A percentile compares a stretch with the other conserved stretches of the same genome.
These are phyloP conservation scores for Drosophila sordidula DNA, from an alignment of 2,888 invertebrate genomes.

Conservation along the genomic window DNA sequence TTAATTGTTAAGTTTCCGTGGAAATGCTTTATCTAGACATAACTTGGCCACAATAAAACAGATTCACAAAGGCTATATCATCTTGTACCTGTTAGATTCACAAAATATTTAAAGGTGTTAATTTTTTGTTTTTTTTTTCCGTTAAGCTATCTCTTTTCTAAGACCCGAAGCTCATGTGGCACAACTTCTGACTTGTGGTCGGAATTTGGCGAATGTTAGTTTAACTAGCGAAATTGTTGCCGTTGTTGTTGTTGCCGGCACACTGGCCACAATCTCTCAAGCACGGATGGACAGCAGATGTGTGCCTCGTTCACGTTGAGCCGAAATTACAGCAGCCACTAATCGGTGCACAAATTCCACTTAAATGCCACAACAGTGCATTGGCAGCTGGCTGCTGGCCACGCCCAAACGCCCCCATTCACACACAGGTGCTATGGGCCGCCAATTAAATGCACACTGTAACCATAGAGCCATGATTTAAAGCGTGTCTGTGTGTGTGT, in stretches of 20 bases:
- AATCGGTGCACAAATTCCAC: conserved; percentile 70
- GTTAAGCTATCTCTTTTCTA: not conserved
- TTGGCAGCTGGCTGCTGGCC: conserved; percentile 41
- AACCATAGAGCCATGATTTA: conserved; percentile 37
- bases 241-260: conserved; percentile 7
- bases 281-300: conserved; percentile 53
- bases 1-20: no score
- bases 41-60: no score
- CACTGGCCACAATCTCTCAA: conserved; percentile 60
- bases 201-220: conserved; percentile 1
- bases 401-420: conserved; percentile 12
- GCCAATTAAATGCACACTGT: conserved; percentile 56
- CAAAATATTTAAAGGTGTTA: no score
- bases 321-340: conserved; percentile 60
- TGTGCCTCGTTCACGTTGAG: conserved; percentile 19
- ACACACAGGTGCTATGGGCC: conserved; percentile 25
- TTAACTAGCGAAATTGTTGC: conserved; percentile 51
- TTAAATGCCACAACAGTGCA: conserved; percentile 60
- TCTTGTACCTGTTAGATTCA: no score
- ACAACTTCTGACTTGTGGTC: not conserved
- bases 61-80: no score
- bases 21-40: no score
- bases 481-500: conserved; percentile 29
- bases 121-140: no score
- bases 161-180: not conserved